Conservation (phyloP, 2,888 invertebrate genomes). For the Pecten maximus region DNA sequence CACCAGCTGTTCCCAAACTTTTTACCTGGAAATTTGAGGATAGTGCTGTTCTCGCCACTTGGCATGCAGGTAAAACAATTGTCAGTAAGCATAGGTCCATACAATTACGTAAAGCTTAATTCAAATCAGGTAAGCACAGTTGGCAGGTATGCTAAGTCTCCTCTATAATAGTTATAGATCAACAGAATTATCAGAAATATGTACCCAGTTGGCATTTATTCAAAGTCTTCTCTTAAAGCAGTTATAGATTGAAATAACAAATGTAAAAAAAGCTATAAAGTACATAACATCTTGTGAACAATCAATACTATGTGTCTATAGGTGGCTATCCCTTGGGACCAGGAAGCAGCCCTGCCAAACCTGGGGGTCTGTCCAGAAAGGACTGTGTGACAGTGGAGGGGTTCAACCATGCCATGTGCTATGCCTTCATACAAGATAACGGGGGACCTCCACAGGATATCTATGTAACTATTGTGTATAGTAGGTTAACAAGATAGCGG, state of each 20-base stretch:
- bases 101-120: not conserved
- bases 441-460: slow-evolving; percentile 75
- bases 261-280: too few species aligned
- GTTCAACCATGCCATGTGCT: slow-evolving; percentile 76
- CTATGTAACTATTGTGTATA: slow-evolving; percentile 58
- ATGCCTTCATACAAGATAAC: slow-evolving; percentile 80
- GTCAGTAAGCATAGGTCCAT: not conserved
- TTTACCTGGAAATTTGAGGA: slow-evolving; percentile 73
- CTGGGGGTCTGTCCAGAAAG: slow-evolving; percentile 75
- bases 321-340: slow-evolving; percentile 79
- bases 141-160: too few species aligned
- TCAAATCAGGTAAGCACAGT: not conserved
- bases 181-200: too few species aligned
- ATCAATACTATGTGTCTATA: too few species aligned
- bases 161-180: too few species aligned
- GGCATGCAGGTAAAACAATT: slow-evolving; percentile 74
- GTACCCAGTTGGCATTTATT: too few species aligned
- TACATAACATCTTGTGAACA: too few species aligned
- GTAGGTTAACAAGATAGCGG: too few species aligned
- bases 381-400: slow-evolving; percentile 73
- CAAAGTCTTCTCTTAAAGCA: too few species aligned
- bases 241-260: too few species aligned
- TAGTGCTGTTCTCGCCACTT: slow-evolving; percentile 72
- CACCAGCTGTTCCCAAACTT: slow-evolving; percentile 75
- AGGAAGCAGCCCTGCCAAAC: slow-evolving; percentile 72